These are phyloP conservation scores for Sternotherus odoratus DNA, from an alignment of 2,797 vertebrate genomes.

Conservation along the genomic window DNA sequence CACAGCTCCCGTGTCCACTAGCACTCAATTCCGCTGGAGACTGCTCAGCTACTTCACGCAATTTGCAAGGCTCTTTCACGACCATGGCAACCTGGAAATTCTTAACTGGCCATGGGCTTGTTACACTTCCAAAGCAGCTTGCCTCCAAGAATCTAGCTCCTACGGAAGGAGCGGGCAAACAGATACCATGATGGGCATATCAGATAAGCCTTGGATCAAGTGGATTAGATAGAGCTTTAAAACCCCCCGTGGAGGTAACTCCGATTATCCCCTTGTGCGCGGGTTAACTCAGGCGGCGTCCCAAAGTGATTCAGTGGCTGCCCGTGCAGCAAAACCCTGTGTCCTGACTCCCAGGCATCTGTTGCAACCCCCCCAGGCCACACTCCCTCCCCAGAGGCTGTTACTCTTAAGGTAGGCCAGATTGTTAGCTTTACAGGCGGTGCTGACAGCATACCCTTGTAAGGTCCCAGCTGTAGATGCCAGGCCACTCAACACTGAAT, in stretches of 20 bases:
- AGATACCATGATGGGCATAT: background rate
- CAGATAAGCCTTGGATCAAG: background rate
- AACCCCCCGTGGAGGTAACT: background rate
- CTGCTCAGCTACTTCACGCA: background rate
- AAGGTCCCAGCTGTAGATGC: accelerated
- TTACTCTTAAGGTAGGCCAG: background rate
- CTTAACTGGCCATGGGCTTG: background rate
- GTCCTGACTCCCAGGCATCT: accelerated
- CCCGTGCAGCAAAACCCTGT: background rate
- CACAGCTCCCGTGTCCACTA: background rate
- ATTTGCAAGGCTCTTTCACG: background rate
- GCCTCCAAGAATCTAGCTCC: background rate
- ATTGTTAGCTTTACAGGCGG: accelerated
- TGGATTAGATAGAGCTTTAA: background rate
- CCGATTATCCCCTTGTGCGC: no score
- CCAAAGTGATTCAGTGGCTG: background rate
- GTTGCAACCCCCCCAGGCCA: background rate
- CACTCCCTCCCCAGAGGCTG: background rate
- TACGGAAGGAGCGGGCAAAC: background rate
- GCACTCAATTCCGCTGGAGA: background rate
- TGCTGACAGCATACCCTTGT: background rate
- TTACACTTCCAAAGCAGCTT: background rate
- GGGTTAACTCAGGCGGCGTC: background rate
- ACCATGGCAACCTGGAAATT: background rate
- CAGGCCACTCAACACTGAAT: background rate